A percentile compares a stretch with the other conserved stretches of the same genome.
These are phyloP conservation scores for Eulithis testata DNA, from an alignment of 2,888 invertebrate genomes.

Conservation along the genomic window DNA sequence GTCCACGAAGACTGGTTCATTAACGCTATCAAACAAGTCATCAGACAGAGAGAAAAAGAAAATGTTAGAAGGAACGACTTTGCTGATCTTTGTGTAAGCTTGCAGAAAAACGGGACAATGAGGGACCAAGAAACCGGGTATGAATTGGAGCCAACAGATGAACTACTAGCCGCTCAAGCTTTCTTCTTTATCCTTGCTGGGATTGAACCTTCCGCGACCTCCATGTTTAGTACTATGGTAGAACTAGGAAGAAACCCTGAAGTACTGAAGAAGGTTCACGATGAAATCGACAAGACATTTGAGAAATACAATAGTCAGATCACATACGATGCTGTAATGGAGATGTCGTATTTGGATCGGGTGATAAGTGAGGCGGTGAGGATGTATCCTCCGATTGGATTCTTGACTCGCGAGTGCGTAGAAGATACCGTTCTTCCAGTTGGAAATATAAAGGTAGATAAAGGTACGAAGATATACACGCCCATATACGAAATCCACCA, in stretches of 20 bases:
- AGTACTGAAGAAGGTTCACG: constrained; percentile 55
- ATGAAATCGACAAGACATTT: constrained; percentile 60
- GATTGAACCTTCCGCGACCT: constrained; percentile 65
- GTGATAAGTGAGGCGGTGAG: constrained; percentile 57
- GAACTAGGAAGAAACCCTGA: constrained; percentile 64
- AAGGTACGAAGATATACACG: constrained; percentile 57
- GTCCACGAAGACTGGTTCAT: constrained; percentile 62
- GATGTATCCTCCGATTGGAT: constrained; percentile 61
- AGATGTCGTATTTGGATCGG: constrained; percentile 37
- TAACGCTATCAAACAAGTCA: constrained; percentile 59
- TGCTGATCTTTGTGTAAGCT: constrained; percentile 59
- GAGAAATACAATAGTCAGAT: constrained; percentile 30
- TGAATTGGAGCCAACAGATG: constrained; percentile 63
- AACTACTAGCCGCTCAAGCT: constrained; percentile 62
- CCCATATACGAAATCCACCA: constrained; percentile 67
- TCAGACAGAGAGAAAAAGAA: constrained; percentile 56
- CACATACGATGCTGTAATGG: constrained; percentile 33
- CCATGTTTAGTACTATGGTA: constrained; percentile 56
- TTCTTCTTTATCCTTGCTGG: constrained; percentile 72
- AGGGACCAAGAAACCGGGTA: constrained; percentile 55
- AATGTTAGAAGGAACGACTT: constrained; percentile 62
- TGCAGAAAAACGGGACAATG: constrained; percentile 61
- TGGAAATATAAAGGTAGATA: constrained; percentile 61
- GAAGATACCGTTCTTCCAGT: constrained; percentile 59
- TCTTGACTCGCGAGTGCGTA: constrained; percentile 53